phyloP scores from a whole-genome alignment of 2,113 vertebrate genomes.

The Cepphus grylle region DNA sequence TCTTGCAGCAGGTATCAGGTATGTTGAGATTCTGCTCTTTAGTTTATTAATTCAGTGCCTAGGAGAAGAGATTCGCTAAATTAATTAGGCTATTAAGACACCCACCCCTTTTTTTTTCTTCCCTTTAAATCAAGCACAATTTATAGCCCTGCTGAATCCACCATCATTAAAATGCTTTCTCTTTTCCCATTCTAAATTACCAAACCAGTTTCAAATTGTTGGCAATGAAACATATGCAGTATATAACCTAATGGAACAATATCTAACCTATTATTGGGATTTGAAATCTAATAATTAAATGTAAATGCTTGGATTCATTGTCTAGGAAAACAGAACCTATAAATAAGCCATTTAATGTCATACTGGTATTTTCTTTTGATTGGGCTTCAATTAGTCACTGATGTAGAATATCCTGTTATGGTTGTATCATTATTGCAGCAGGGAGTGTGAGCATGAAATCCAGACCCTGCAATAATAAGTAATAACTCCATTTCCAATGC shows the following conservation, averaged over 20 bases:
- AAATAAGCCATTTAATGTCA: constrained; percentile 27
- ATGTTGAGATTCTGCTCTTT: background rate
- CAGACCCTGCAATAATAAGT: background rate
- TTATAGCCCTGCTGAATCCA: background rate
- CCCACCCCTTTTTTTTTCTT: background rate
- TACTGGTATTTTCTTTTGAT: constrained; percentile 19
- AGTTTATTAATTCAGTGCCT: background rate
- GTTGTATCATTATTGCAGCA: background rate
- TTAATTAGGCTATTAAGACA: background rate
- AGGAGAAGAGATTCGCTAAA: background rate
- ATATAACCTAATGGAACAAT: background rate
- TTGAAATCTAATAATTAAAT: constrained; percentile 54
- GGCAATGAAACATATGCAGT: background rate
- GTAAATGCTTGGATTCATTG: constrained; percentile 64
- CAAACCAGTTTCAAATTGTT: background rate
- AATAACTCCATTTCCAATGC: background rate
- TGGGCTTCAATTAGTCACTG: constrained; percentile 34
- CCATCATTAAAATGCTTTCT: background rate
- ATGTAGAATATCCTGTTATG: constrained; percentile 13
- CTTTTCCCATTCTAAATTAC: background rate
- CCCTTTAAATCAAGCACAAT: background rate
- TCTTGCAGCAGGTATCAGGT: background rate
- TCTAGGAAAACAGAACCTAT: constrained; percentile 38
- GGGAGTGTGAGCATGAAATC: background rate
- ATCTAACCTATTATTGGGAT: background rate